These are phyloP conservation scores for Zygothrica quintamaculata DNA, from an alignment of 2,888 invertebrate genomes.

Conservation along the genomic window DNA sequence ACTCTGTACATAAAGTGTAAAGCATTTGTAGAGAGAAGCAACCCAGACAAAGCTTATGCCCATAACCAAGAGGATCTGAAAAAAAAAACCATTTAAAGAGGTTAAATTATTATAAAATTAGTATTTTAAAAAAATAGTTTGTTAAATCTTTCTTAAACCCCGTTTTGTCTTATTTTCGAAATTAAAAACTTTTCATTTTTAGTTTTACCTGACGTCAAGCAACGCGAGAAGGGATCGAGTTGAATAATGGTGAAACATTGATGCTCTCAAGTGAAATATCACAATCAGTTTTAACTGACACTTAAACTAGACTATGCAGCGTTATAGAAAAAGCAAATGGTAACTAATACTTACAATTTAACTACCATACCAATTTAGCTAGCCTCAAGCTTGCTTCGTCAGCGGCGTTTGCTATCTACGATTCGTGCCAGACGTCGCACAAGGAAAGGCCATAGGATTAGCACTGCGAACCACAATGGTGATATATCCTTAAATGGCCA, in stretches of 20 bases:
- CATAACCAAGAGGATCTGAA: conserved; percentile 64
- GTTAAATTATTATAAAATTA: neutral
- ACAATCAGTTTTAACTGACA: neutral
- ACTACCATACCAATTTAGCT: conserved; percentile 53
- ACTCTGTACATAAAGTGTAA: conserved; percentile 58
- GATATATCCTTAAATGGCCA: conserved; percentile 88
- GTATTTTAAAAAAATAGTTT: neutral
- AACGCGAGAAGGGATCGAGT: no score
- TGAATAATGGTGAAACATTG: no score
- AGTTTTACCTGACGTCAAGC: no score
- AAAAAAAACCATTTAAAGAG: conserved; percentile 2
- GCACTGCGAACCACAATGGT: conserved; percentile 82
- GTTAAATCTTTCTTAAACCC: no score
- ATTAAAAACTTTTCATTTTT: no score
- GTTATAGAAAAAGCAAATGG: neutral
- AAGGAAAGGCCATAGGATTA: conserved; percentile 83
- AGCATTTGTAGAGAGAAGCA: conserved; percentile 43
- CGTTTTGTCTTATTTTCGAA: no score
- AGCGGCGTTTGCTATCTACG: conserved; percentile 64
- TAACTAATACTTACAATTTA: conserved; percentile 63
- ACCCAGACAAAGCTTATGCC: conserved; percentile 58
- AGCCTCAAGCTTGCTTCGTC: conserved; percentile 33
- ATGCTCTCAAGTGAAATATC: no score
- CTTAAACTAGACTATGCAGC: neutral
- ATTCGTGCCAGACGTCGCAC: conserved; percentile 69